phyloP scores from a whole-genome alignment of 2,888 invertebrate genomes.

The Chironomus tentans region DNA sequence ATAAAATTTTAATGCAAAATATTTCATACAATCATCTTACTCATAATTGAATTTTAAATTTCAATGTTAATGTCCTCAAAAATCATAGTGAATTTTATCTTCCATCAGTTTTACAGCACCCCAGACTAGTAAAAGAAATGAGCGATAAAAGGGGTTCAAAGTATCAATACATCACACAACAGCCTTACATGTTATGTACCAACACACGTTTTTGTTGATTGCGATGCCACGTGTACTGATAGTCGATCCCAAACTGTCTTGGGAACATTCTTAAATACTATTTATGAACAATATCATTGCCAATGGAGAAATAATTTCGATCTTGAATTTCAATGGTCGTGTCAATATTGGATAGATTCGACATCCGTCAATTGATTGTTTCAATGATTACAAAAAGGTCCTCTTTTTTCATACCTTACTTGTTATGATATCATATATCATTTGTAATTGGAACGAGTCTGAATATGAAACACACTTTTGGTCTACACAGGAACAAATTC shows the following conservation, averaged over 20 bases:
- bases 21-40: too few species aligned
- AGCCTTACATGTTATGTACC: background rate
- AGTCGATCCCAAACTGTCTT: background rate
- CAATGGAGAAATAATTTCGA: background rate
- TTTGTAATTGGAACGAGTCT: too few species aligned
- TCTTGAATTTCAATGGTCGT: background rate
- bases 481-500: background rate
- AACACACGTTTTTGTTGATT: conserved; percentile 22
- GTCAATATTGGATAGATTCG: conserved; percentile 1
- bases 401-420: too few species aligned
- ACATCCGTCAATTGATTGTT: too few species aligned
- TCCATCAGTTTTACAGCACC: background rate
- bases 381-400: too few species aligned
- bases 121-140: background rate
- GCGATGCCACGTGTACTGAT: conserved; percentile 14
- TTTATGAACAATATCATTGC: background rate
- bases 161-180: too few species aligned
- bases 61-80: too few species aligned
- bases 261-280: background rate
- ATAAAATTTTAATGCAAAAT: too few species aligned
- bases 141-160: conserved; percentile 9
- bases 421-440: too few species aligned
- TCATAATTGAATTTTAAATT: too few species aligned
- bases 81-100: too few species aligned
- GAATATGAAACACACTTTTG: background rate